Conservation (phyloP, 1,140 invertebrate genomes). For the Drosophila burlai region DNA sequence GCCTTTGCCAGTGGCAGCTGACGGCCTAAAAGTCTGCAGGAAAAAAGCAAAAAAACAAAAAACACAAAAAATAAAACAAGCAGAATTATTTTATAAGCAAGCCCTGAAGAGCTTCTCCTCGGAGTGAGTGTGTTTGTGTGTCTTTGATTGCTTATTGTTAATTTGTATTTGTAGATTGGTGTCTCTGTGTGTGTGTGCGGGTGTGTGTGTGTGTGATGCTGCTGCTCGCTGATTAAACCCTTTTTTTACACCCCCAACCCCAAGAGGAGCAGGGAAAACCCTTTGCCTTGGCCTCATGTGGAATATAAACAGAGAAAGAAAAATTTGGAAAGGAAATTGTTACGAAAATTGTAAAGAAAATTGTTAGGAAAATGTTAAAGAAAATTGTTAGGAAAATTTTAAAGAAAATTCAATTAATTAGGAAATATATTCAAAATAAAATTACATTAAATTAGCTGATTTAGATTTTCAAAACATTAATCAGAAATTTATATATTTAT, state of each 20-base stretch:
- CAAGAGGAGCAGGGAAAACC: conserved; percentile 15
- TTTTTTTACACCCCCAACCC: conserved; percentile 62
- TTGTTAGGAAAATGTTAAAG: too few relatives aligned
- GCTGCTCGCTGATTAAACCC: conserved; percentile 78
- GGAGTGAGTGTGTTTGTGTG: conserved; percentile 24
- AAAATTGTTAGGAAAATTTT: not conserved
- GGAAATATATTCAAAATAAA: too few relatives aligned
- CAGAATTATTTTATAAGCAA: conserved; percentile 40
- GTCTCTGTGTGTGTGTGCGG: conserved; percentile 30
- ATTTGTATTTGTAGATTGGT: conserved; percentile 81
- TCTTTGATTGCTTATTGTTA: conserved; percentile 84
- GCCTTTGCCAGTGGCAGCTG: conserved; percentile 75
- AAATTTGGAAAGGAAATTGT: conserved; percentile 3
- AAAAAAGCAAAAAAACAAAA: conserved; percentile 22
- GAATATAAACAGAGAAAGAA: conserved; percentile 23
- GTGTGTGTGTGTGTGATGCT: conserved; percentile 42
- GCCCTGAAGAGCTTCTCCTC: conserved; percentile 31
- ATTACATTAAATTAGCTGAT: too few relatives aligned
- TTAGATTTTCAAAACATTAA: too few relatives aligned
- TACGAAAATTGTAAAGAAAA: too few relatives aligned
- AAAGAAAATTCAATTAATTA: not conserved
- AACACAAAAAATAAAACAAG: conserved; percentile 13
- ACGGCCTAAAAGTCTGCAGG: conserved; percentile 68
- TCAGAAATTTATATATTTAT: too few relatives aligned
- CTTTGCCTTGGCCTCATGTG: conserved; percentile 31